phyloP scores from a whole-genome alignment of 2,113 vertebrate species.

The Passer montanus region DNA sequence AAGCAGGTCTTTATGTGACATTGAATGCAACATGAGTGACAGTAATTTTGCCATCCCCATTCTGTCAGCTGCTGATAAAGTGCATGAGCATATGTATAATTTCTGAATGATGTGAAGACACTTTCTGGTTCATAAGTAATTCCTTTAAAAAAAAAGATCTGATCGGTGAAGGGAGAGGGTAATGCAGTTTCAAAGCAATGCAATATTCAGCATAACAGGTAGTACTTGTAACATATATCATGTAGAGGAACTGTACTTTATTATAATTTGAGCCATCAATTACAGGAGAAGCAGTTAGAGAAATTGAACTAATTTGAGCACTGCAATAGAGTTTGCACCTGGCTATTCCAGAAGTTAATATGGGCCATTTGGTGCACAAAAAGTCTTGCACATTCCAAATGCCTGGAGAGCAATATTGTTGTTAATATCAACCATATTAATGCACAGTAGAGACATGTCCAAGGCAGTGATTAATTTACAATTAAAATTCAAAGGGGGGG shows the following conservation, averaged over 20 bases:
- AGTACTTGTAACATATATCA: conserved; percentile 54
- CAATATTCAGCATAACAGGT: conserved; percentile 60
- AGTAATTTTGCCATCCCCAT: conserved; percentile 58
- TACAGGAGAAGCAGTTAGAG: conserved; percentile 52
- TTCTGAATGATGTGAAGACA: conserved; percentile 61
- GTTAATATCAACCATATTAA: conserved; percentile 44
- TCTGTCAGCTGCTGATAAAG: conserved; percentile 58
- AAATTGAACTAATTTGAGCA: conserved; percentile 56
- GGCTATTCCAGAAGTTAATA: conserved; percentile 55
- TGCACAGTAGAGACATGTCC: background rate
- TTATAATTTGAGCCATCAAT: conserved; percentile 56
- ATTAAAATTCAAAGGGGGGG: background rate
- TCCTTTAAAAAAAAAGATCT: conserved; percentile 35
- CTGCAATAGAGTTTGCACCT: conserved; percentile 56
- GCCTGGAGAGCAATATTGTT: conserved; percentile 47
- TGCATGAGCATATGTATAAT: conserved; percentile 66
- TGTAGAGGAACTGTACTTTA: conserved; percentile 43
- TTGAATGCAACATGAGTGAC: conserved; percentile 60
- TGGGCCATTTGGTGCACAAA: conserved; percentile 58
- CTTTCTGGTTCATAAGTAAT: conserved; percentile 58
- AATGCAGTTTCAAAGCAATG: conserved; percentile 57
- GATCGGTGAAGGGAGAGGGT: background rate
- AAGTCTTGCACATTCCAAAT: conserved; percentile 15
- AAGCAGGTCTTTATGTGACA: conserved; percentile 60
- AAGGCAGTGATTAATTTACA: conserved; percentile 30